phyloP scores from a whole-genome alignment of 2,888 invertebrate genomes.

The Drosophila sordidula region DNA sequence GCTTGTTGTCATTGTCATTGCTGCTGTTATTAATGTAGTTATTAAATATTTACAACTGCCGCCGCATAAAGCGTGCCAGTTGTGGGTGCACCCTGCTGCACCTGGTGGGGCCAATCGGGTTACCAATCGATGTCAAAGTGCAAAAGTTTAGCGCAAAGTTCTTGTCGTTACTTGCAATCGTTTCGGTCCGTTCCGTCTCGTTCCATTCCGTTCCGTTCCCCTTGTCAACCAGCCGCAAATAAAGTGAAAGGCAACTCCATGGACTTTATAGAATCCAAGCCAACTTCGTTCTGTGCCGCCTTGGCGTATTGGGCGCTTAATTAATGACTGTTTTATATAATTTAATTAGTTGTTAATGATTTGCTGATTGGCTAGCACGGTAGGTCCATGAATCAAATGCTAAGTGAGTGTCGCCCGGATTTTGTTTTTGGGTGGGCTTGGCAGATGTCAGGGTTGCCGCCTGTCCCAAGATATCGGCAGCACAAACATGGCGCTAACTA shows the following conservation, averaged over 20 bases:
- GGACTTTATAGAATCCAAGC: constrained; percentile 25
- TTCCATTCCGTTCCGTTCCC: constrained; percentile 17
- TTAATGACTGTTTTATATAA: constrained; percentile 79
- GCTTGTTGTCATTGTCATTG: constrained; percentile 54
- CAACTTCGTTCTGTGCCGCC: constrained; percentile 28
- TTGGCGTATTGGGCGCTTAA: constrained; percentile 47
- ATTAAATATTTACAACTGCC: constrained; percentile 80
- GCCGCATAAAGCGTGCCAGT: constrained; percentile 68
- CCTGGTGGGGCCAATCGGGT: constrained; percentile 45
- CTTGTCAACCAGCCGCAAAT: constrained; percentile 20
- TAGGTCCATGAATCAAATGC: constrained; percentile 68
- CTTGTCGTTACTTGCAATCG: constrained; percentile 76
- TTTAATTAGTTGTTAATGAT: constrained; percentile 81
- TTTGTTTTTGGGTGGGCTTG: constrained; percentile 65
- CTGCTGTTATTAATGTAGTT: constrained; percentile 78
- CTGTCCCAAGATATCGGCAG: constrained; percentile 35
- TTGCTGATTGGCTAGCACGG: constrained; percentile 67
- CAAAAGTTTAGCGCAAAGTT: constrained; percentile 76
- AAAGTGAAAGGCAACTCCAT: constrained; percentile 66
- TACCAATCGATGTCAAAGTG: constrained; percentile 67
- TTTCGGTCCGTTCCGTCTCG: constrained; percentile 18
- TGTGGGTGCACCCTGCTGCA: constrained; percentile 50
- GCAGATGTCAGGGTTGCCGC: constrained; percentile 76
- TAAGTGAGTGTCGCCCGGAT: constrained; percentile 45
- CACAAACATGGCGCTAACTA: constrained; percentile 64